Evolutionary conservation across 2,113 vertebrate genomes (phyloP), one percentile per base, ranked within the genome.

Genomic region (Kryptolebias marmoratus): DNA sequence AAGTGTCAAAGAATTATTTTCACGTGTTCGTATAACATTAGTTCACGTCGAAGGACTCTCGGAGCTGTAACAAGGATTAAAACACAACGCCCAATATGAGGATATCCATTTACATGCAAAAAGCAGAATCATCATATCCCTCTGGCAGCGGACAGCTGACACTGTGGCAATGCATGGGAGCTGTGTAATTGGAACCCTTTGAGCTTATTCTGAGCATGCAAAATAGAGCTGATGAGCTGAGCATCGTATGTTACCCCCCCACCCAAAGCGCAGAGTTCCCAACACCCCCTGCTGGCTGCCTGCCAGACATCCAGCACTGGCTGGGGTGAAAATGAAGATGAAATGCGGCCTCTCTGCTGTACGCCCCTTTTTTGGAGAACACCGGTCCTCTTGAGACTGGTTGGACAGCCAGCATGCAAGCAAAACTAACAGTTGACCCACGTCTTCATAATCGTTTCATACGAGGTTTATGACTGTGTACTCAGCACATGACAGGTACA

Each of bases 181-280:
- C 88, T 80, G 84, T 85, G 90, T 90, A 94, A 95, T 90, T 89
- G 66, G 92, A 93, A 81, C 77, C 84, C 79, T 53, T 71, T 52
- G 42, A 66, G 90, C 90, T 90, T 93, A 94, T 94, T 93, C 92
- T 86, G 90, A 92, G 88, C 88, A 93, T 83, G 88, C 77, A 71
- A 64, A 85, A 87, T 72, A 88, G 82, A 90, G 82, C 69, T 71
- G 89, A 88, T 84, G 80, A 89, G 88, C 82, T 59, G 89, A 86
- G 79, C 79, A 69, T 80, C 87, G 62, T 82, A 89, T 86, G 84
- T 87, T 88, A 68, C 45, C 60, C 82, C 80, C 65, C 22, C 22
- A 22, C 22, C 22, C 22, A 22, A 47, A 68, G 71, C 77, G 67
- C 71, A 58, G 28, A 60, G 42, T 68, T 89, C 77, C 72, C 70